Evolutionary conservation across 2,113 vertebrate species (phyloP), one percentile per base, ranked within the genome.

Genomic region (Heloderma charlesbogerti): DNA sequence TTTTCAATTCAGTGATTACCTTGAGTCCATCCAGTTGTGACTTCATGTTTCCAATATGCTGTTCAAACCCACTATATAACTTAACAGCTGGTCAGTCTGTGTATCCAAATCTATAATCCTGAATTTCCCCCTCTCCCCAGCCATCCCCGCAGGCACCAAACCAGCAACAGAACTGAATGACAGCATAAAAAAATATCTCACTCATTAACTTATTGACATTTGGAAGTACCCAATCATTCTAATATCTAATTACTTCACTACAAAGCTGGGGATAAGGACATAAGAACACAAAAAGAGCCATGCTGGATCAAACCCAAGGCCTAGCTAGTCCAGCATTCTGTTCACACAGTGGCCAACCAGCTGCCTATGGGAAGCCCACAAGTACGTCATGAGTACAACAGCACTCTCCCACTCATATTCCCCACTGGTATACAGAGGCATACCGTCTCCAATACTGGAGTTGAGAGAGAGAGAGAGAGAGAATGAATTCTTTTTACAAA

Each of bases 21-120:
- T 90, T 78, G 57, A 85, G 72, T n/a, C 57, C 57, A 84, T 85
- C 89, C 71, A 78, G 74, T 51, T 78, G 82, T 78, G 82, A 90
- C 82, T 90, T 90, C 67, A 84, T 78, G 57, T 85, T 89, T 85
- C 81, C 89, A 85, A 54, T 48, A 77, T 48, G 57, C 71, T 6
- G 57, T 90, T 90, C 82, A 85, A 77, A 77, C 29, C 13, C 45
- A 6, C 83, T 29, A 16, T 45, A 51, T 37, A 37, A 63, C 54
- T 29, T 84, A 89, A 72, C 82, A 90, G 75, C 87, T 88, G 77
- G 82, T 29, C 43, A 90, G 60, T 37, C 34, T 37, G 43, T 4
- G 16, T 57, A 72, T 85, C 57, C 89, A 90, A 78, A 78, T 40
- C 82, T 84, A 67, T 90, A 66, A 20, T 77, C 34, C 72, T n/a